Conservation (phyloP, 2,797 vertebrate species). For the Microtus agrestis region DNA sequence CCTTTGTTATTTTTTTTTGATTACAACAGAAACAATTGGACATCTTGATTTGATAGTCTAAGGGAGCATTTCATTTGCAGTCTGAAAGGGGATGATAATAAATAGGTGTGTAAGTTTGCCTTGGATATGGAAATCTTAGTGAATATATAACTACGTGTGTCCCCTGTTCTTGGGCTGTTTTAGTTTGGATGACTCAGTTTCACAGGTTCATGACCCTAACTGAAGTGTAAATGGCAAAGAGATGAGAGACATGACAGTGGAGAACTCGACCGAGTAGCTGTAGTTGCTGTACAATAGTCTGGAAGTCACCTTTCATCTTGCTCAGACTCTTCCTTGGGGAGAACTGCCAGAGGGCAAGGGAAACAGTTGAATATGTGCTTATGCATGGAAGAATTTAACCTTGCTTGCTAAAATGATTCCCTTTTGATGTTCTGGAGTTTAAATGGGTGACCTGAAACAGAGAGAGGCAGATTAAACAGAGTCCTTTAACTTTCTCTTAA, state of each 20-base stretch:
- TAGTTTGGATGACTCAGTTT: not conserved
- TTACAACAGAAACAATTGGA: not conserved
- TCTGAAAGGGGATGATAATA: not conserved
- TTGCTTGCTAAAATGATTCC: not conserved
- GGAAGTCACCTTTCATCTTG: not conserved
- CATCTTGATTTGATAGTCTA: not conserved
- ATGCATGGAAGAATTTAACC: not conserved
- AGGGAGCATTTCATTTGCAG: not conserved
- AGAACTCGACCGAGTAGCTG: not conserved
- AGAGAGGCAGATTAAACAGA: not conserved
- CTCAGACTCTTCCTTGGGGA: not conserved
- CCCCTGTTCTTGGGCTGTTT: not conserved
- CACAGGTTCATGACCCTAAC: not conserved
- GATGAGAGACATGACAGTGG: not conserved
- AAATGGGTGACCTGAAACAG: conserved; percentile 20
- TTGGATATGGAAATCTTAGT: not conserved
- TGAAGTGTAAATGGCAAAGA: not conserved
- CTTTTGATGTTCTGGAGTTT: conserved; percentile 18
- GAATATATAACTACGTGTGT: not conserved
- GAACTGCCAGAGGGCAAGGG: not conserved
- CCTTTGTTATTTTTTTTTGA: not conserved
- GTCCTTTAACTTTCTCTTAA: not conserved
- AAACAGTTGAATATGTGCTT: not conserved
- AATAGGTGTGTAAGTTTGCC: not conserved
- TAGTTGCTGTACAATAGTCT: not conserved